Conservation (phyloP, 2,797 vertebrate genomes). For the Halcyon chelicuti region DNA sequence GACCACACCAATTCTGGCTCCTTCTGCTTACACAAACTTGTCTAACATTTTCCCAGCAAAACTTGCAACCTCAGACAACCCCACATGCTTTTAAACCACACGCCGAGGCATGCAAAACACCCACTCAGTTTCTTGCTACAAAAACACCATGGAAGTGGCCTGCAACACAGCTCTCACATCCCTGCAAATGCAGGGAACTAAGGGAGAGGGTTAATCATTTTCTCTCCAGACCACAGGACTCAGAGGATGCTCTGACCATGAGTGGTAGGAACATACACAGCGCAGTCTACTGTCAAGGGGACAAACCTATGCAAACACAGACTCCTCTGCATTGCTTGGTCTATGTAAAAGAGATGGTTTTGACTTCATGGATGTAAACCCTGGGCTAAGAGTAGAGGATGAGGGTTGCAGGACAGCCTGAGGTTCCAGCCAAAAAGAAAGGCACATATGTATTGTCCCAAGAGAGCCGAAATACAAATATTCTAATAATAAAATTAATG, state of each 20-base stretch:
- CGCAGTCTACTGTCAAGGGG: neutral
- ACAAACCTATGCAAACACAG: neutral
- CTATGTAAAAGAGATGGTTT: neutral
- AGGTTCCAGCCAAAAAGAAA: neutral
- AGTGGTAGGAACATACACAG: neutral
- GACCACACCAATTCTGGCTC: neutral
- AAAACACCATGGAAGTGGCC: conserved; percentile 1
- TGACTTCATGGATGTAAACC: neutral
- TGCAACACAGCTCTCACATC: neutral
- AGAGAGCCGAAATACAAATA: neutral
- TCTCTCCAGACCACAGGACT: neutral
- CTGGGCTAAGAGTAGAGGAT: neutral
- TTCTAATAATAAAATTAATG: neutral
- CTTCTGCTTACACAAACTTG: neutral
- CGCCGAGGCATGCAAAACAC: conserved; percentile 43
- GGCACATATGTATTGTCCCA: neutral
- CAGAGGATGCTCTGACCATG: neutral
- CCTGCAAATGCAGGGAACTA: neutral
- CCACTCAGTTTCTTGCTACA: conserved; percentile 21
- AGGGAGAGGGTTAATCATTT: neutral
- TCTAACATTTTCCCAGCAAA: conserved; percentile 12
- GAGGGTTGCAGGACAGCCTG: neutral
- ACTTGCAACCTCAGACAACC: conserved; percentile 38
- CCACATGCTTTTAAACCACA: neutral
- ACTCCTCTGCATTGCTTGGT: neutral